Evolutionary conservation across 2,888 invertebrate genomes (phyloP).

Genomic region (Hirtodrosophila alboralis): DNA sequence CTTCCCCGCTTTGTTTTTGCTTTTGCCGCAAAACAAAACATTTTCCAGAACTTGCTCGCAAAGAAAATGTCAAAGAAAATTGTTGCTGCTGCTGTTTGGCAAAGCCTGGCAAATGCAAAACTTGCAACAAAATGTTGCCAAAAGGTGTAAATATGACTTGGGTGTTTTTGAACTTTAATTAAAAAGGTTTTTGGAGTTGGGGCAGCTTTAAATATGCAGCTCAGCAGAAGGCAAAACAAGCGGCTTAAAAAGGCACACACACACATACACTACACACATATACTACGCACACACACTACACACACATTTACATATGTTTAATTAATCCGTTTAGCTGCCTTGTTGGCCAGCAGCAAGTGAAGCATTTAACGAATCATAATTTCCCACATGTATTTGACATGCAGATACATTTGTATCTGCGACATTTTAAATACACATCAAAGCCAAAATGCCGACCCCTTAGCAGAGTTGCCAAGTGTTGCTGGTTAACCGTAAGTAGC

Average conservation of each 20-base stretch:
- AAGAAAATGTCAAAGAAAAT: constrained; percentile 56
- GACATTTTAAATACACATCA: constrained; percentile 73
- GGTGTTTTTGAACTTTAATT: constrained; percentile 53
- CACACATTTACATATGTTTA: constrained; percentile 22
- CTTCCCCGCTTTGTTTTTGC: constrained; percentile 27
- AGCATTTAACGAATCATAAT: constrained; percentile 78
- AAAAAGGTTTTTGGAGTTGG: constrained; percentile 50
- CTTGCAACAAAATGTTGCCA: constrained; percentile 13
- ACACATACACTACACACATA: constrained; percentile 1
- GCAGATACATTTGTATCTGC: constrained; percentile 26
- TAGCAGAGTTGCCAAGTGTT: constrained; percentile 76
- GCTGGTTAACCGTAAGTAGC: constrained; percentile 80
- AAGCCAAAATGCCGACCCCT: constrained; percentile 52
- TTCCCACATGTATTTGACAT: constrained; percentile 75
- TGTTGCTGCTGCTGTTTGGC: too few relatives aligned
- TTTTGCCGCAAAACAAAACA: constrained; percentile 41
- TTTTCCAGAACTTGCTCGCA: constrained; percentile 44
- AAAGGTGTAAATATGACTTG: constrained; percentile 10
- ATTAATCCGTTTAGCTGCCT: constrained; percentile 74
- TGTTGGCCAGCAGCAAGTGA: constrained; percentile 51
- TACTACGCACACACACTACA: constrained; percentile 3
- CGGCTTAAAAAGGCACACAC: constrained; percentile 51
- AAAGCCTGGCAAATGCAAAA: constrained; percentile 67
- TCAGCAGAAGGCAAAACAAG: constrained; percentile 51
- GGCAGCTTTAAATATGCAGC: constrained; percentile 36